A percentile compares a stretch with the other conserved stretches of the same genome.
phyloP scores from a whole-genome alignment of 2,113 vertebrate genomes.

The Rattus rattus region DNA sequence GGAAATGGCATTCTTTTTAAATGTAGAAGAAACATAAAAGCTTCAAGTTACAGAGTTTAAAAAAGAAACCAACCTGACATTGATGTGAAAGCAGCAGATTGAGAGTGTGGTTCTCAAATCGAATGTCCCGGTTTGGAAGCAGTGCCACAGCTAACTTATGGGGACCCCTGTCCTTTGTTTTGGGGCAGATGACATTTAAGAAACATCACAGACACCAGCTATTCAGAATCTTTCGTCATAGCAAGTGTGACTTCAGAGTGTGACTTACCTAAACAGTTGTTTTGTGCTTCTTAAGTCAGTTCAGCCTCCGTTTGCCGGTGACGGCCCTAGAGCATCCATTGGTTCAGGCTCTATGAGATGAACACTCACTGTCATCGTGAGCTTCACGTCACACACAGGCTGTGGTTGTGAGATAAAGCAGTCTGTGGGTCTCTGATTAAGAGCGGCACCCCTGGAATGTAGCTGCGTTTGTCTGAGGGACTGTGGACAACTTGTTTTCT shows the following conservation, averaged over 20 bases:
- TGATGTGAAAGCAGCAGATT: slow-evolving; percentile 75
- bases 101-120: slow-evolving; percentile 40
- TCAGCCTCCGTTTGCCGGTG: neutral
- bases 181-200: slow-evolving; percentile 4
- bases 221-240: slow-evolving; percentile 43
- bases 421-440: neutral
- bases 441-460: neutral
- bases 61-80: neutral
- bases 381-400: fast-evolving
- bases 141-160: neutral
- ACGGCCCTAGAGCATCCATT: neutral
- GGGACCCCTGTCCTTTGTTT: slow-evolving; percentile 48
- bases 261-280: neutral
- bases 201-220: neutral
- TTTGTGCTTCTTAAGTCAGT: slow-evolving; percentile 33
- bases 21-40: slow-evolving; percentile 84
- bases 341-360: neutral
- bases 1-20: slow-evolving; percentile 85
- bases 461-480: neutral
- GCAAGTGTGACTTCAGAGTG: neutral
- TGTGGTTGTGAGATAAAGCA: neutral
- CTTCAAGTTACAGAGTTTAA: slow-evolving; percentile 84
- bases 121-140: slow-evolving; percentile 64
- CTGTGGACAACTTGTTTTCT: neutral
- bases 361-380: fast-evolving